Conservation (phyloP, 2,797 vertebrate genomes). For the Petrocephalus schoutedeni region DNA sequence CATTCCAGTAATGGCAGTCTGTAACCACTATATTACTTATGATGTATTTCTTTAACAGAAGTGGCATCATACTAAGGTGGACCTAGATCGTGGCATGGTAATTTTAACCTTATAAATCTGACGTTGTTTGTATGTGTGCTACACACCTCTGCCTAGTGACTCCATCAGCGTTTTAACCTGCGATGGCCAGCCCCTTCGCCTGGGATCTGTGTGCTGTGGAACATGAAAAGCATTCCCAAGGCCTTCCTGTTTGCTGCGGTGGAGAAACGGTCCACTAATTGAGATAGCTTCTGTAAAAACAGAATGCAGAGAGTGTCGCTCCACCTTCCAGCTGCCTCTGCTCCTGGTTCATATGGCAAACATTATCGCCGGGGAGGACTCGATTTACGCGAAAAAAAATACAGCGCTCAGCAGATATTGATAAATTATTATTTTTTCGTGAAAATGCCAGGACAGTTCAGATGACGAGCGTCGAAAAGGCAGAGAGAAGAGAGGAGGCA, state of each 20-base stretch:
- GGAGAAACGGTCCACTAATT: background rate
- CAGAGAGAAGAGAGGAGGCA: background rate
- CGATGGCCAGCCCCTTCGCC: background rate
- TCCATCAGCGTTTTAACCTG: background rate
- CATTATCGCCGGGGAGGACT: background rate
- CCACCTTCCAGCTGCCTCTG: background rate
- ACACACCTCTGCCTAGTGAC: background rate
- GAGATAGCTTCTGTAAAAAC: slow-evolving; percentile 14
- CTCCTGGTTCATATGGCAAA: background rate
- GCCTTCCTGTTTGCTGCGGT: background rate
- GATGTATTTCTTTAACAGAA: background rate
- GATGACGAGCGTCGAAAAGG: background rate
- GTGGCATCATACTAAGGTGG: background rate
- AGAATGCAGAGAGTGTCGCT: background rate
- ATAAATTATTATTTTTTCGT: background rate
- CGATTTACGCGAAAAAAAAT: background rate
- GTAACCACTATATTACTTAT: background rate
- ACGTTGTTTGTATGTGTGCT: background rate
- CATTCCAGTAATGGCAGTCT: background rate
- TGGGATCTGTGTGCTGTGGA: background rate
- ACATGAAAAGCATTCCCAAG: background rate
- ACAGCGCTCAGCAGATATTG: background rate
- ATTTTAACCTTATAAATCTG: background rate
- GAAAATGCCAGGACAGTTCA: background rate
- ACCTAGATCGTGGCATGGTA: background rate